phyloP scores from a whole-genome alignment of 2,113 vertebrate genomes.

The Aramus guarauna region DNA sequence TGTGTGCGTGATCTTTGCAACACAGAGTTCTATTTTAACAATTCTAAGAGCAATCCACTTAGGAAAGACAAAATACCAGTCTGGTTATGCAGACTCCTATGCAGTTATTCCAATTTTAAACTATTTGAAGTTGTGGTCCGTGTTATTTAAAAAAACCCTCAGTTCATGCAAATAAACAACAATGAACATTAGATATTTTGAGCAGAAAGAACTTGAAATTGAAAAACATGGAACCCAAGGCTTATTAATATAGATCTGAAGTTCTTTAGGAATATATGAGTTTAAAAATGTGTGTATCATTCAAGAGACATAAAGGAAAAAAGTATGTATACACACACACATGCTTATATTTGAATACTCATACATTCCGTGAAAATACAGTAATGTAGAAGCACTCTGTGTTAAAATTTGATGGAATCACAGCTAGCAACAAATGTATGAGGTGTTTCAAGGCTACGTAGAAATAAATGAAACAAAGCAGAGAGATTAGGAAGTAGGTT shows the following conservation, averaged over 20 bases:
- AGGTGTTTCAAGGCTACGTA: background rate
- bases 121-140: background rate
- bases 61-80: background rate
- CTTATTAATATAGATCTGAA: background rate
- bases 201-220: background rate
- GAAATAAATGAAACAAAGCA: background rate
- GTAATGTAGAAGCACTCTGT: background rate
- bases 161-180: background rate
- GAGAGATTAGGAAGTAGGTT: background rate
- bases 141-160: background rate
- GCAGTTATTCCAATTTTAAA: background rate
- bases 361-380: background rate
- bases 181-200: background rate
- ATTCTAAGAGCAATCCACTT: background rate
- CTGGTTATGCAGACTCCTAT: background rate
- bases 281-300: background rate
- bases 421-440: background rate
- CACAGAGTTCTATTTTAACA: background rate
- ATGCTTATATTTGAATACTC: background rate
- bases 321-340: background rate
- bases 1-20: background rate
- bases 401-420: background rate
- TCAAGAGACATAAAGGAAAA: background rate
- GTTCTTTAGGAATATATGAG: background rate
- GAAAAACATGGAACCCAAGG: background rate